Conservation (phyloP, 2,888 invertebrate genomes). For the Ectropis crepuscularia region DNA sequence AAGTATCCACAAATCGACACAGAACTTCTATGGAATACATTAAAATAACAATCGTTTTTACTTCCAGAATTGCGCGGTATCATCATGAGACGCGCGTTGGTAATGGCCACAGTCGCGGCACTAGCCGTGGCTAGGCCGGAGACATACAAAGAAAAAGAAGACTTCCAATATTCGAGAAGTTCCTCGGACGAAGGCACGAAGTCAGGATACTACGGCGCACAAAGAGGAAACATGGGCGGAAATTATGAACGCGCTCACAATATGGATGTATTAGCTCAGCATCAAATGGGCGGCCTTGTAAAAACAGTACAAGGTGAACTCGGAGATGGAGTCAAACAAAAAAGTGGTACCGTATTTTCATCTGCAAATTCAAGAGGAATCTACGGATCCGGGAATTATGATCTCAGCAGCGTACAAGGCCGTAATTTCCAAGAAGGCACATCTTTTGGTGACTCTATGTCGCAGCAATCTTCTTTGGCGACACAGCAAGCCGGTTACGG, state of each 20-base stretch:
- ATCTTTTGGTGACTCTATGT: slow-evolving; percentile 50
- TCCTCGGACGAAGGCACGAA: slow-evolving; percentile 78
- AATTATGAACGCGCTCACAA: slow-evolving; percentile 80
- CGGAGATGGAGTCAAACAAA: slow-evolving; percentile 69
- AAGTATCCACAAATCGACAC: no score
- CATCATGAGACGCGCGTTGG: slow-evolving; percentile 65
- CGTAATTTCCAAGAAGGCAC: slow-evolving; percentile 72
- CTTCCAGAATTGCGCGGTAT: slow-evolving; percentile 46
- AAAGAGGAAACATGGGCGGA: slow-evolving; percentile 82
- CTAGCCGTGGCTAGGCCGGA: slow-evolving; percentile 70
- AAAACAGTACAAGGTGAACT: slow-evolving; percentile 74
- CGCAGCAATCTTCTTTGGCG: slow-evolving; percentile 49
- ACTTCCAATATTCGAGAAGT: slow-evolving; percentile 78
- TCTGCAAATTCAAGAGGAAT: slow-evolving; percentile 76
- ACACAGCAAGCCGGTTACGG: slow-evolving; percentile 36
- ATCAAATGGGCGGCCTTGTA: slow-evolving; percentile 76
- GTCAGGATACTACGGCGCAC: slow-evolving; percentile 77
- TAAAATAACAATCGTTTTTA: not conserved
- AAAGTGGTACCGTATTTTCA: slow-evolving; percentile 70
- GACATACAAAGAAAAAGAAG: slow-evolving; percentile 76
- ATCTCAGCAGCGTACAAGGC: slow-evolving; percentile 69
- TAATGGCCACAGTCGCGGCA: slow-evolving; percentile 62
- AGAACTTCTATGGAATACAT: no score
- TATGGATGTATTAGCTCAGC: slow-evolving; percentile 77
- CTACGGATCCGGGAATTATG: slow-evolving; percentile 70